These are phyloP conservation scores for Diaprepes abbreviatus DNA, from an alignment of 2,888 invertebrate species.

Conservation along the genomic window DNA sequence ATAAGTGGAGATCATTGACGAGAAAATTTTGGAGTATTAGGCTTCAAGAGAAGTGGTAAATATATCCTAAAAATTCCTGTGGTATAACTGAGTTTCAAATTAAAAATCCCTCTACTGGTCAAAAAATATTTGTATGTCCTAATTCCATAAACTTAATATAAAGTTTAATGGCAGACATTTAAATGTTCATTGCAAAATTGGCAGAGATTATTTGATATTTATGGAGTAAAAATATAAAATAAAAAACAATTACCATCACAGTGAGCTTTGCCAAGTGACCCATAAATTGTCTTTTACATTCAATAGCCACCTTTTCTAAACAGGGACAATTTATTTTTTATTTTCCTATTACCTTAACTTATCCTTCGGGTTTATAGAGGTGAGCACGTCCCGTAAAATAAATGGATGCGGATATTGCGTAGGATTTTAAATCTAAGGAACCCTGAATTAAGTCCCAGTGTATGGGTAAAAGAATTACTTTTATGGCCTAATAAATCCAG, in stretches of 20 bases:
- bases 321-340: constrained; percentile 37
- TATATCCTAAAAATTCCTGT: no score
- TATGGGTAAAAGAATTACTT: constrained; percentile 65
- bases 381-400: constrained; percentile 35
- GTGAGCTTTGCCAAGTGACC: constrained; percentile 11
- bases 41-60: no score
- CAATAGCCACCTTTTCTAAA: constrained; percentile 27
- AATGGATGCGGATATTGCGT: constrained; percentile 49
- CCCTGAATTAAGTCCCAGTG: constrained; percentile 66
- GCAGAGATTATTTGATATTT: no score
- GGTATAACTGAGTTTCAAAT: no score
- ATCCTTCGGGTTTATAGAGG: constrained; percentile 38
- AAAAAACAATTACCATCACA: not conserved
- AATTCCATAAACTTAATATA: no score
- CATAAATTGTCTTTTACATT: constrained; percentile 28
- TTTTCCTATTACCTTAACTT: constrained; percentile 39
- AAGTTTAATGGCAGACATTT: no score
- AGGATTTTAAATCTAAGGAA: constrained; percentile 65
- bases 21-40: no score
- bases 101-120: no score
- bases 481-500: constrained; percentile 66
- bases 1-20: no score
- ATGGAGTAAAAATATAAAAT: no score
- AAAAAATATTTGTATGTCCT: no score
- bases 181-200: no score